Evolutionary conservation across 2,797 vertebrate species (phyloP).

Genomic region (Paguma larvata): DNA sequence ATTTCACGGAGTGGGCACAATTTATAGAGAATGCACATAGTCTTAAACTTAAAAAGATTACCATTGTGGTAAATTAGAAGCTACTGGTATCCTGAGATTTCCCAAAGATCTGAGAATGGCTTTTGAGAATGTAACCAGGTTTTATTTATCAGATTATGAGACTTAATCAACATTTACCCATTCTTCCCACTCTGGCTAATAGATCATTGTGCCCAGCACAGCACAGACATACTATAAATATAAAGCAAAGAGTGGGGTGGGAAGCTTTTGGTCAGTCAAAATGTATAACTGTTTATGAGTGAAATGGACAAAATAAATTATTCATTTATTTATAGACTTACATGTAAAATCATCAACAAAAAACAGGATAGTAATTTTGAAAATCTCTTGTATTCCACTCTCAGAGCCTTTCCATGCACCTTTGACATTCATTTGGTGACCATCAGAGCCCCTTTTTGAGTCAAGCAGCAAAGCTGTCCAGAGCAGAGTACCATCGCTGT

Average conservation of each 20-base stretch:
- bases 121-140: conserved; percentile 1
- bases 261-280: neutral
- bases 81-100: conserved; percentile 42
- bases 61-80: conserved; percentile 3
- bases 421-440: neutral
- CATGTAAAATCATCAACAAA: conserved; percentile 9
- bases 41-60: conserved; percentile 54
- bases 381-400: neutral
- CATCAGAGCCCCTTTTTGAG: neutral
- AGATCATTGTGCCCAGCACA: neutral
- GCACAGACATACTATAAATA: neutral
- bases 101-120: conserved; percentile 39
- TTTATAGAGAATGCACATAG: neutral
- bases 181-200: neutral
- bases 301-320: neutral
- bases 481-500: neutral
- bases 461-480: neutral
- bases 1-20: neutral
- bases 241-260: neutral
- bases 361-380: neutral
- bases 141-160: conserved; percentile 50
- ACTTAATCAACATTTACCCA: conserved; percentile 49
- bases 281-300: neutral
- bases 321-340: neutral
- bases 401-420: neutral